Base-by-base conservation (phyloP, 2,888 invertebrate genomes). In the Hirtodrosophila alboralis region DNA sequence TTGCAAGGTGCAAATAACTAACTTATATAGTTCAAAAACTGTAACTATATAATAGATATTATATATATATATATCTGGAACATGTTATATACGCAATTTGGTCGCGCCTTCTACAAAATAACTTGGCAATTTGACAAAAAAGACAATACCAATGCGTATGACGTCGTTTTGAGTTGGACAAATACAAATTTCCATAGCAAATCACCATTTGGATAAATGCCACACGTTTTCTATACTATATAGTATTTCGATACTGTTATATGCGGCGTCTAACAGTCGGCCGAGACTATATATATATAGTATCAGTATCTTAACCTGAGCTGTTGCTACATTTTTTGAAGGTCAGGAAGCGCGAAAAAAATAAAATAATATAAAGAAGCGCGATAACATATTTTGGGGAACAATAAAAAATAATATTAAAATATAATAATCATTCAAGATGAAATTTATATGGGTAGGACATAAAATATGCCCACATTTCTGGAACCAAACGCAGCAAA, bases 281-380 rank as follows among this genome's bases (percentile, higher is more conserved):
- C 49, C 44, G 59, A 27, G 36, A 33, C 28, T 23, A 43, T 31
- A 27, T n/a, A n/a, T 27, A 12, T 52, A 21, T 26, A 16, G n/a
- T 8, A 21, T 2, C 13, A 28, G 41, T 38, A 18, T 48, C 27
- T 33, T 62, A 28, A 26, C 49, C 54, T 21, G 26, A 10, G 26
- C 36, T 70, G 13, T n/a, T n/a, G n/a, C n/a, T n/a, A n/a, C 34
- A 26, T 40, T 47, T 53, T 76, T 74, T 85, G 79, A 79, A 79
- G 79, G 79, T 85, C 84, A 62, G 83, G 12, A 62, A 72, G 34
- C 45, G 72, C 44, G 43, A 41, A 28, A 14, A 21, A 36, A 30
- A n/a, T n/a, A n/a, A n/a, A n/a, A n/a, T n/a, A n/a, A n/a, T n/a
- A n/a, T n/a, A n/a, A n/a, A n/a, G n/a, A n/a, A n/a, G n/a, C n/a